Evolutionary conservation across 2,797 vertebrate species (phyloP), one percentile per base, ranked within the genome.

Genomic region (Typhlichthys eigenmanni): DNA sequence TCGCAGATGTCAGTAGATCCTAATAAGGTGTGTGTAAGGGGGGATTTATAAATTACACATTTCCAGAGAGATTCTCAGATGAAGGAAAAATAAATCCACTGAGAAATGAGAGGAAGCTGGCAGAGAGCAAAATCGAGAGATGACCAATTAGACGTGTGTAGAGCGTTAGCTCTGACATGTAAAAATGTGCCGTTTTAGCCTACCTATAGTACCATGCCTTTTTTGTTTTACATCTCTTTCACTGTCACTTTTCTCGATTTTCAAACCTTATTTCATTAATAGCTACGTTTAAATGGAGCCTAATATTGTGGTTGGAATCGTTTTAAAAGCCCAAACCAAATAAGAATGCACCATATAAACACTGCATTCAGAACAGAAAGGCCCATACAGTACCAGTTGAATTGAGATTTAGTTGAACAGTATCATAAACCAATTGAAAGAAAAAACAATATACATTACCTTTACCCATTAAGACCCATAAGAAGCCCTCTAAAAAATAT

Each of bases 21-120:
- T 64, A 79, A 80, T 74, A 70, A 74, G 58, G 73, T 80, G 61
- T 80, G 71, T 60, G 65, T 53, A 68, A 7, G 78, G 74, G 60
- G 61, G 64, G 62, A 68, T 81, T 82, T 84, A 61, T 61, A 71
- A 78, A 77, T 81, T 72, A 78, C 62, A 73, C 77, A 60, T 68
- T 58, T 43, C 9, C 12, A 55, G 49, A 59, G 58, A 13, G 45
- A 49, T 70, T 68, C 55, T 78, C 63, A 61, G 74, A 83, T 82
- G 83, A 81, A 79, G 53, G 64, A 75, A 64, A 59, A 55, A 75
- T 71, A 72, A 76, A 75, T 82, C 68, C 50, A 66, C 52, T 17
- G 68, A 51, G 61, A 69, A 62, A 67, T 62, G 64, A 72, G 24
- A 29, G 24, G 24, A 29, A 29, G 63, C 13, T 58, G 69, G 62